Evolutionary conservation across 1,140 invertebrate genomes (phyloP).

Genomic region (Pogonus chalceus): DNA sequence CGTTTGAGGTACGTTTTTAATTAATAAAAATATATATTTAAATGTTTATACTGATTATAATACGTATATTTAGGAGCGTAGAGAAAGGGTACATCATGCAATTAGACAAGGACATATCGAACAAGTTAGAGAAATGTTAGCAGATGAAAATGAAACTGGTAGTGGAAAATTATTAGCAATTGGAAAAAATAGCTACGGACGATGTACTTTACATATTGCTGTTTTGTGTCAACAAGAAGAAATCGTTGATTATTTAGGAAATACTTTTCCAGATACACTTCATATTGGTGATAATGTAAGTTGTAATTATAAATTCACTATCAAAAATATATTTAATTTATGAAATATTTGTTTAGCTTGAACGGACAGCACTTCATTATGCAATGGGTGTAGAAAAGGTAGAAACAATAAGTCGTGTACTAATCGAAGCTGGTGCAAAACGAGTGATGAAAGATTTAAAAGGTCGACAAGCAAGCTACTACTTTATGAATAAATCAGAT

Average conservation of each 20-base stretch:
- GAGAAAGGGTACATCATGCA: slow-evolving; percentile 65
- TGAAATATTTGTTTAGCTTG: slow-evolving; percentile 49
- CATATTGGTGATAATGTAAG: slow-evolving; percentile 76
- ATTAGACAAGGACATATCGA: slow-evolving; percentile 55
- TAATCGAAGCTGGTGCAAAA: slow-evolving; percentile 73
- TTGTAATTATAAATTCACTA: slow-evolving; percentile 12
- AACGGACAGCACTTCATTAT: slow-evolving; percentile 77
- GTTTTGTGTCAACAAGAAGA: slow-evolving; percentile 69
- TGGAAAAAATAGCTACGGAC: slow-evolving; percentile 61
- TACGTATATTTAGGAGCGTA: slow-evolving; percentile 44
- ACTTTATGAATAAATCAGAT: slow-evolving; percentile 84
- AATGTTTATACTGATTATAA: slow-evolving; percentile 1
- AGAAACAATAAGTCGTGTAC: slow-evolving; percentile 63
- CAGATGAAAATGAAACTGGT: slow-evolving; percentile 41
- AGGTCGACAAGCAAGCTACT: slow-evolving; percentile 81
- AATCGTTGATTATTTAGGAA: slow-evolving; percentile 62
- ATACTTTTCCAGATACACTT: slow-evolving; percentile 59
- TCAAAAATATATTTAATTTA: neutral
- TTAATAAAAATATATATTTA: slow-evolving; percentile 8
- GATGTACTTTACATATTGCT: slow-evolving; percentile 70
- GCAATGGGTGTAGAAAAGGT: slow-evolving; percentile 80
- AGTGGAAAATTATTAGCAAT: slow-evolving; percentile 56
- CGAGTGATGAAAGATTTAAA: slow-evolving; percentile 74
- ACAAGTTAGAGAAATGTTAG: slow-evolving; percentile 48
- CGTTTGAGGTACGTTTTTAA: slow-evolving; percentile 54